Conservation (phyloP, 2,113 vertebrate species). For the Pongo abelii region DNA sequence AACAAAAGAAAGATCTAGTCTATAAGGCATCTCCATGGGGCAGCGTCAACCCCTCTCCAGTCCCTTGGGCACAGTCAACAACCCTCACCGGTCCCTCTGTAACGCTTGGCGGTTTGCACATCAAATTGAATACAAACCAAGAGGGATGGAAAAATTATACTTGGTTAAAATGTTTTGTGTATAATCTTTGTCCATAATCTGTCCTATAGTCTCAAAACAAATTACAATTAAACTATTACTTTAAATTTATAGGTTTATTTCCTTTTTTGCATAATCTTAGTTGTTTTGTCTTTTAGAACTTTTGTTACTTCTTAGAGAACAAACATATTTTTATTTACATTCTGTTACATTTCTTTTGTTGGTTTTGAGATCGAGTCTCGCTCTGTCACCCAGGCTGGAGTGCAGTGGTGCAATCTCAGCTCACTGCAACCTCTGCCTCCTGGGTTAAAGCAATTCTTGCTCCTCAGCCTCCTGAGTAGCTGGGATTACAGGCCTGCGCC, state of each 20-base stretch:
- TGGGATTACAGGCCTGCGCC: too few species aligned
- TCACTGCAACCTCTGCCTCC: too few species aligned
- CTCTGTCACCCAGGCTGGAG: too few species aligned
- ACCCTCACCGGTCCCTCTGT: background rate
- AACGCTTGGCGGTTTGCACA: background rate
- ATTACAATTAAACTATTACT: background rate
- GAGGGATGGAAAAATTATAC: background rate
- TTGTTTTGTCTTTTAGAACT: background rate
- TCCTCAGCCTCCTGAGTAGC: too few species aligned
- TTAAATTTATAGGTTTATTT: background rate
- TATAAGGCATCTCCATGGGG: accelerated
- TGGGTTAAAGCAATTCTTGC: too few species aligned
- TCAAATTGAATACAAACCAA: background rate
- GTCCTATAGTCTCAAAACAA: background rate
- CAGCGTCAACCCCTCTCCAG: accelerated
- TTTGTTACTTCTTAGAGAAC: background rate
- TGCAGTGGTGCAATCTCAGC: too few species aligned
- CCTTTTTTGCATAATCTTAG: background rate
- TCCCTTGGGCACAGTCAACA: background rate
- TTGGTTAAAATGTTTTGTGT: background rate
- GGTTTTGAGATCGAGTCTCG: too few species aligned
- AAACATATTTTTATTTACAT: background rate
- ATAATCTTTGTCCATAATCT: background rate
- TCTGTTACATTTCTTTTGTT: background rate
- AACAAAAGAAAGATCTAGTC: background rate